Conservation (phyloP, 2,113 vertebrate species). For the Xiphophorus couchianus region DNA sequence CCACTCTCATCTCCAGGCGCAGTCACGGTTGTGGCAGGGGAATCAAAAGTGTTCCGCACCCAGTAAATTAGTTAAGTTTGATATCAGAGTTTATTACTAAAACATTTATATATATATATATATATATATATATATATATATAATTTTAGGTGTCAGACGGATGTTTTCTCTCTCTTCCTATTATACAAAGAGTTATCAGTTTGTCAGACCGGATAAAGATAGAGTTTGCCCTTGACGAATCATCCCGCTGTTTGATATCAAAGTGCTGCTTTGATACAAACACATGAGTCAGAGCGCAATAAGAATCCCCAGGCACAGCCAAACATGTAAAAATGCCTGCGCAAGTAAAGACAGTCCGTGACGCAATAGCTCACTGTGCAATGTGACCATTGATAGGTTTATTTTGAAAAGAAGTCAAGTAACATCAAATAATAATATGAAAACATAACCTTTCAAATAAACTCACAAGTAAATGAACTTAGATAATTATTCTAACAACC, state of each 20-base stretch:
- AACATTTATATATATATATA: not conserved
- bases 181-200: not conserved
- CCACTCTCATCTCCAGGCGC: constrained; percentile 45
- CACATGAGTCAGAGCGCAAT: constrained; percentile 44
- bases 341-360: constrained; percentile 58
- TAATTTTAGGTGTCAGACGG: too few relatives aligned
- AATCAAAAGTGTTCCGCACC: constrained; percentile 70
- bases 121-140: not conserved
- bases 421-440: too few relatives aligned
- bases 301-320: constrained; percentile 36
- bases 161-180: too few relatives aligned
- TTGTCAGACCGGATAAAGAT: not conserved
- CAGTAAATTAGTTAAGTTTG: constrained; percentile 57
- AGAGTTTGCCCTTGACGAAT: constrained; percentile 16
- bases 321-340: constrained; percentile 56
- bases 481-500: too few relatives aligned
- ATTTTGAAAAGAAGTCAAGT: too few relatives aligned
- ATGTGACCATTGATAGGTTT: too few relatives aligned
- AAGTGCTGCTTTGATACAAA: constrained; percentile 24
- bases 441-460: too few relatives aligned
- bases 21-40: constrained; percentile 44
- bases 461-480: too few relatives aligned
- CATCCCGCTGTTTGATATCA: constrained; percentile 36
- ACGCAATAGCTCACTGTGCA: constrained; percentile 60
- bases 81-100: constrained; percentile 18